phyloP scores from a whole-genome alignment of 2,797 vertebrate genomes.

The Syndactyla subalaris region DNA sequence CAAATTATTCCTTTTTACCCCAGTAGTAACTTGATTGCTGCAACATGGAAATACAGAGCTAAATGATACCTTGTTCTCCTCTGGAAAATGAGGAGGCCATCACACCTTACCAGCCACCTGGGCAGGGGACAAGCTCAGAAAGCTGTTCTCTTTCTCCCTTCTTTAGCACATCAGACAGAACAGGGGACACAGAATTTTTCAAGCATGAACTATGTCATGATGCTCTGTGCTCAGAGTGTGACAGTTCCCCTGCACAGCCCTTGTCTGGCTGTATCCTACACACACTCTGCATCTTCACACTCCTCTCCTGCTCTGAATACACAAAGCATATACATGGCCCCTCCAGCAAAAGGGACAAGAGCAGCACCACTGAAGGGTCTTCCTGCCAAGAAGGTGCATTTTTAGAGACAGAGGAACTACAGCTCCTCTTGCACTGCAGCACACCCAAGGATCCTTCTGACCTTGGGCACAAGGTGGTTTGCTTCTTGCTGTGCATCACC shows the following conservation, averaged over 20 bases:
- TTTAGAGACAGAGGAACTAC: background rate
- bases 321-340: fast-evolving
- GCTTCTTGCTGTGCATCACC: background rate
- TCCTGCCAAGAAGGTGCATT: background rate
- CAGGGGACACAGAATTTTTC: background rate
- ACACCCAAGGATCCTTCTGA: background rate
- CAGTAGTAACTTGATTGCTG: background rate
- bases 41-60: background rate
- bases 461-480: background rate
- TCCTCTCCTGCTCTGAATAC: background rate
- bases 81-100: background rate
- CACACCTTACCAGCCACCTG: background rate
- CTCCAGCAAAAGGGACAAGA: background rate
- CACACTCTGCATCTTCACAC: background rate
- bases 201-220: background rate
- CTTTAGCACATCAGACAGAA: background rate
- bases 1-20: background rate
- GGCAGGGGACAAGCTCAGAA: background rate
- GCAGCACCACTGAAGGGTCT: background rate
- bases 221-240: background rate
- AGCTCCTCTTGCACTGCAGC: background rate
- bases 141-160: background rate
- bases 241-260: fast-evolving
- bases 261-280: background rate
- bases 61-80: background rate